Percentiles rank a stretch among this genome's conserved stretches.
Conservation (phyloP, 2,888 invertebrate species). For the Platycnemis pennipes region DNA sequence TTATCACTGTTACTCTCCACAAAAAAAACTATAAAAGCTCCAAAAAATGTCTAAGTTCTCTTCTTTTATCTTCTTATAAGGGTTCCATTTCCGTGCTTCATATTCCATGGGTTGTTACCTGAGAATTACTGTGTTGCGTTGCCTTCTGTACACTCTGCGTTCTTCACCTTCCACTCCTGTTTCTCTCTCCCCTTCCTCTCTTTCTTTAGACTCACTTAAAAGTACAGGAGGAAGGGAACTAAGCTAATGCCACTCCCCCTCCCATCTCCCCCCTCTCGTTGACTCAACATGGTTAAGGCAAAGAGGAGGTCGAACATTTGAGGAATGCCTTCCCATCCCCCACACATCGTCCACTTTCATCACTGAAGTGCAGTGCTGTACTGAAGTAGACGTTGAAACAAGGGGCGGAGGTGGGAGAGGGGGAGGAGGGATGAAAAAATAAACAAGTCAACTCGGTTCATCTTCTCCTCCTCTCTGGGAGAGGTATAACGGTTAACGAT, state of each 20-base stretch:
- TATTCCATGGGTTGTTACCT: background rate
- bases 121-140: too few species aligned
- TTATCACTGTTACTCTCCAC: background rate
- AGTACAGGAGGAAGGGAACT: background rate
- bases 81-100: background rate
- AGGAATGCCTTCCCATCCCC: background rate
- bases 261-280: background rate
- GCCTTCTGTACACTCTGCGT: too few species aligned
- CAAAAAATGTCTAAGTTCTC: background rate
- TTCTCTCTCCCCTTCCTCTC: background rate
- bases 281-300: slow-evolving; percentile 8
- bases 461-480: background rate
- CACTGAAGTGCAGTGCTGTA: slow-evolving; percentile 28
- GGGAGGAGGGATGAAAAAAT: background rate
- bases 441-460: background rate
- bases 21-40: too few species aligned
- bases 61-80: background rate
- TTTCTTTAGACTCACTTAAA: background rate
- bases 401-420: too few species aligned
- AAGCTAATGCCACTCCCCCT: background rate
- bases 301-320: slow-evolving; percentile 32
- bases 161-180: background rate
- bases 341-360: background rate
- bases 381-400: slow-evolving; percentile 40
- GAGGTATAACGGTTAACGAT: background rate